Conservation (phyloP, 2,113 vertebrate species). For the Rhadina sibilatrix region DNA sequence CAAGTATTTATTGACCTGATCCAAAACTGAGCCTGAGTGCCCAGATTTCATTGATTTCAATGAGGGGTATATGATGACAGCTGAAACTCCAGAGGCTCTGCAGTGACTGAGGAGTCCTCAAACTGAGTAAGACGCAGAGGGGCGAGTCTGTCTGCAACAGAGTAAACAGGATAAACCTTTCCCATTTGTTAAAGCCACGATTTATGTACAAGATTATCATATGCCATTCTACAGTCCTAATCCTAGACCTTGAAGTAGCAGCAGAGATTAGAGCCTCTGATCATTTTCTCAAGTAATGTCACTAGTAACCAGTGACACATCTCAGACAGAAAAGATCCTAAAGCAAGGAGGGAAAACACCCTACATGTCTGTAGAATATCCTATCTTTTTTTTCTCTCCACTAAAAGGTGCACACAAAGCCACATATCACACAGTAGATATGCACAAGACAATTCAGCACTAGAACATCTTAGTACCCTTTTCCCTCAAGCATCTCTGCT, state of each 20-base stretch:
- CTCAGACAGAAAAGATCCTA: background rate
- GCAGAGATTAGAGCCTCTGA: background rate
- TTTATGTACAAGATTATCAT: background rate
- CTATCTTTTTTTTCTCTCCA: background rate
- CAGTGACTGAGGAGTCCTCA: background rate
- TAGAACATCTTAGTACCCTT: background rate
- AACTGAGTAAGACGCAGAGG: background rate
- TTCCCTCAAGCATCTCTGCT: conserved; percentile 35
- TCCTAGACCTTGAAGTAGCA: background rate
- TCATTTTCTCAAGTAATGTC: background rate
- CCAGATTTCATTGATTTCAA: background rate
- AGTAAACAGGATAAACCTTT: background rate
- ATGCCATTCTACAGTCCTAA: background rate
- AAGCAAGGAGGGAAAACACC: background rate
- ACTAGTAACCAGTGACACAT: background rate
- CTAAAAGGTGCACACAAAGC: background rate
- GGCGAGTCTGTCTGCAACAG: background rate
- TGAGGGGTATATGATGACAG: background rate
- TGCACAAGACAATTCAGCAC: background rate
- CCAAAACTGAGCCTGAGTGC: background rate
- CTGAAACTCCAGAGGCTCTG: background rate
- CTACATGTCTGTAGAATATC: background rate
- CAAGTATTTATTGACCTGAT: background rate
- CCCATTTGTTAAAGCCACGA: background rate
- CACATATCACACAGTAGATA: background rate